Percentiles rank a stretch among this genome's conserved stretches.
phyloP scores from a whole-genome alignment of 2,888 invertebrate genomes.

The Zygaena filipendulae region DNA sequence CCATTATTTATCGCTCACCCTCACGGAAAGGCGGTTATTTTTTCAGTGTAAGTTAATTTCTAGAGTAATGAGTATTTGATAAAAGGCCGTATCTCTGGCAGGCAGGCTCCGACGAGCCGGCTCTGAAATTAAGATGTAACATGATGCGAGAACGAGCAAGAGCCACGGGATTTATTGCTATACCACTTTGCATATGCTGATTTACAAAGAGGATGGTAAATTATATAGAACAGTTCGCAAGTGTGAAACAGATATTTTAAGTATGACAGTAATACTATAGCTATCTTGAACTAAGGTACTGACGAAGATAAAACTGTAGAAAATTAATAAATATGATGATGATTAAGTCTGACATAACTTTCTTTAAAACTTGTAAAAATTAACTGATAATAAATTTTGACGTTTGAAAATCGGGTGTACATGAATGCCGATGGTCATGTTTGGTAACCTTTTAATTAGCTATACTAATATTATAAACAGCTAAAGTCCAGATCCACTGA shows the following conservation, averaged over 20 bases:
- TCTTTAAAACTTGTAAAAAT: no score
- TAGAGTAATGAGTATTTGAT: constrained; percentile 66
- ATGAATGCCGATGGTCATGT: no score
- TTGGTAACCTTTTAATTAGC: no score
- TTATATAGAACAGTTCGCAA: constrained; percentile 29
- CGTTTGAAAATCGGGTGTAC: no score
- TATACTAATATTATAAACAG: no score
- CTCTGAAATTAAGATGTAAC: constrained; percentile 71
- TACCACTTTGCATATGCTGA: constrained; percentile 71
- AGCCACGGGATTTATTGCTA: constrained; percentile 69
- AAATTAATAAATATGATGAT: no score
- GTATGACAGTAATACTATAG: constrained; percentile 20
- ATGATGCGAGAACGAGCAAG: constrained; percentile 71
- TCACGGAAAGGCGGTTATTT: constrained; percentile 50
- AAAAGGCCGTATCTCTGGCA: constrained; percentile 64
- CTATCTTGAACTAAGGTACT: no score
- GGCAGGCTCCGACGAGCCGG: constrained; percentile 64
- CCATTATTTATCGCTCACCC: constrained; percentile 56
- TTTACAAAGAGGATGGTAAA: constrained; percentile 59
- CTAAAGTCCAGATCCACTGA: no score
- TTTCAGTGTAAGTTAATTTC: constrained; percentile 58
- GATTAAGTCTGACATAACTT: no score
- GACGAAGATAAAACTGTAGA: no score
- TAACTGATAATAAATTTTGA: no score
- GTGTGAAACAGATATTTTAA: constrained; percentile 25